Evolutionary conservation across 2,797 vertebrate genomes (phyloP), one percentile per base, ranked within the genome.

Genomic region (Aythya fuligula): DNA sequence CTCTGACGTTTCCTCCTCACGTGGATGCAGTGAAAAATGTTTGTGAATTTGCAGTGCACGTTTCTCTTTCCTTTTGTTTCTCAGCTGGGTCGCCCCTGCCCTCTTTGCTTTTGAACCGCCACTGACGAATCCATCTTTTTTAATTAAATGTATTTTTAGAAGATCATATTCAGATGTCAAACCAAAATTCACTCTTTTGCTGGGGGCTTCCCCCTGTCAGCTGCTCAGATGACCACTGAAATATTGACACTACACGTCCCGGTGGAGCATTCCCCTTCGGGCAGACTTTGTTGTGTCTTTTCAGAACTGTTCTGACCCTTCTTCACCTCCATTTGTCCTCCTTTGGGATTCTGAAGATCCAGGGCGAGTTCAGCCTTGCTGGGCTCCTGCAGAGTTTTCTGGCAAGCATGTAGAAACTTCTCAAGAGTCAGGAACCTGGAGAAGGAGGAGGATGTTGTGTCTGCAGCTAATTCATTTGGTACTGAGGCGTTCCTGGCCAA

Each of bases 341-440:
- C 76, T 30, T 84, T 57, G 89, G 39, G 81, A 87, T 89, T 89
- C 65, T 90, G 88, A 91, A 89, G 65, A 80, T 83, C 30, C 41
- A 89, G 74, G 45, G 87, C 85, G 62, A 74, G 54, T 77, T 94
- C 45, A 77, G 0, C 67, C 74, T 82, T 77, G 83, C 86, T 74
- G 54, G 38, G 79, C 79, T 89, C 82, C 86, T 61, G 75, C 81
- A 87, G 65, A 36, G 57, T 64, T 85, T 89, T 91, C 51, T 92
- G 65, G 30, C 1, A 4, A 69, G 32, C 8, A 2, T 39, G 45
- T 73, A 83, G 77, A 53, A 83, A 45, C 53, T 78, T 58, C 38
- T 41, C 27, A 62, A 62, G 64, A 77, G 88, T 92, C 77, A 85
- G 86, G 86, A 83, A 74, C 49, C 64, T 83, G 92, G 88, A 94